These are phyloP conservation scores for Cryptophagus acutangulus DNA, from an alignment of 2,888 invertebrate species.

Conservation along the genomic window DNA sequence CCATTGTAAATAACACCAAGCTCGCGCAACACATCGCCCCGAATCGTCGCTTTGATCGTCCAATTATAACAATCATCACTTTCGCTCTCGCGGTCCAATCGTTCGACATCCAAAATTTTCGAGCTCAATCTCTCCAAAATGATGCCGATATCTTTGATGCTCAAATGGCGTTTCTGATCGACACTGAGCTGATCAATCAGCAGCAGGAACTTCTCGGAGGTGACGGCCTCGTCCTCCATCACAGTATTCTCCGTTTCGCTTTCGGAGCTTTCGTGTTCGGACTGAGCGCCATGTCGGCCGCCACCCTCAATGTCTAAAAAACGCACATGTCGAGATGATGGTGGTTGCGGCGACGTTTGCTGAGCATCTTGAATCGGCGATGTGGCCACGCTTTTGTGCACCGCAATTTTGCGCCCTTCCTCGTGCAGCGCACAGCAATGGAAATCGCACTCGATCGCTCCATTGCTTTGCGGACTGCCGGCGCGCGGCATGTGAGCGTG, in stretches of 20 bases:
- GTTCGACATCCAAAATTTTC: constrained; percentile 89
- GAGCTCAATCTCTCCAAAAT: constrained; percentile 88
- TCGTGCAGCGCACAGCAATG: constrained; percentile 94
- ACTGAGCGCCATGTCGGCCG: constrained; percentile 40
- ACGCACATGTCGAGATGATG: constrained; percentile 73
- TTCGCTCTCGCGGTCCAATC: constrained; percentile 85
- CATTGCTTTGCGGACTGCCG: constrained; percentile 59
- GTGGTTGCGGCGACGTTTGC: constrained; percentile 49
- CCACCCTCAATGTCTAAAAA: constrained; percentile 74
- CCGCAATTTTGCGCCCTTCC: constrained; percentile 85
- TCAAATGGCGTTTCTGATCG: constrained; percentile 86
- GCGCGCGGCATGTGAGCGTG: constrained; percentile 61
- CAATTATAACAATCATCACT: constrained; percentile 93
- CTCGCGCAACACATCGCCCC: constrained; percentile 85
- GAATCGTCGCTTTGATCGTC: constrained; percentile 93
- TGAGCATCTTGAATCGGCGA: constrained; percentile 73
- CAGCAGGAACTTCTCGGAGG: constrained; percentile 87
- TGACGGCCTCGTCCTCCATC: constrained; percentile 84
- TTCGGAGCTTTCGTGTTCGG: constrained; percentile 83
- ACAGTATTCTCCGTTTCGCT: constrained; percentile 91
- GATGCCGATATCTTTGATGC: constrained; percentile 92
- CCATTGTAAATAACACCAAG: constrained; percentile 92
- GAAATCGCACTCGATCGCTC: constrained; percentile 80
- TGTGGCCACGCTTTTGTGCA: constrained; percentile 88
- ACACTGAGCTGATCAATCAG: constrained; percentile 90